A percentile compares a stretch with the other conserved stretches of the same genome.
These are phyloP conservation scores for Smithornis capensis DNA, from an alignment of 2,113 vertebrate species.

Conservation along the genomic window DNA sequence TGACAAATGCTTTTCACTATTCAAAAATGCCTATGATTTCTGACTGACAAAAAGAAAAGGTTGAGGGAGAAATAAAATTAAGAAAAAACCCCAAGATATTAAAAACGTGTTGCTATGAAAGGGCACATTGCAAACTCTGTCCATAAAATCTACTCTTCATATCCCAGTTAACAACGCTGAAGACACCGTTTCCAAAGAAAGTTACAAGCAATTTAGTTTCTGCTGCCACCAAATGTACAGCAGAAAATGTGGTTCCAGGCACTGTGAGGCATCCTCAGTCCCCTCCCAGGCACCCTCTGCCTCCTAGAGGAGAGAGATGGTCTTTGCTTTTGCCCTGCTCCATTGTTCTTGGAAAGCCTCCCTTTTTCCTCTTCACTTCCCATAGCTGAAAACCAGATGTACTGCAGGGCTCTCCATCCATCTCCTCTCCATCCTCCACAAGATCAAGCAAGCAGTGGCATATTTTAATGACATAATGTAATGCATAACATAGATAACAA, in stretches of 20 bases:
- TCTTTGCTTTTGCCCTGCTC: background rate
- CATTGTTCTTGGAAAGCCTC: background rate
- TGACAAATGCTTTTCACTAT: background rate
- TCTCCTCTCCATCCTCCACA: background rate
- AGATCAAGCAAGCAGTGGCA: background rate
- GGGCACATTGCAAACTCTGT: background rate
- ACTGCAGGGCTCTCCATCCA: background rate
- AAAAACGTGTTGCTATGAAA: background rate
- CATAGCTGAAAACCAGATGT: background rate
- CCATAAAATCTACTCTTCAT: background rate
- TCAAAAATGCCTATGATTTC: background rate
- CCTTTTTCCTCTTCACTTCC: background rate
- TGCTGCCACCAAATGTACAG: background rate
- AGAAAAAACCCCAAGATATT: background rate
- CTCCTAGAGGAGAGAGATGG: fast-evolving
- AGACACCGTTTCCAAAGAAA: background rate
- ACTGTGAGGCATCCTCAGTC: background rate
- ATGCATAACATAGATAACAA: background rate
- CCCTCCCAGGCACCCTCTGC: background rate
- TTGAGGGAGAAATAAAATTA: background rate
- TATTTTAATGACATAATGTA: background rate
- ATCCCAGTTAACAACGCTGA: background rate
- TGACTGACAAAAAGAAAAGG: background rate
- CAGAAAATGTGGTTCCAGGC: background rate
- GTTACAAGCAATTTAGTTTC: background rate